Conservation (phyloP, 2,888 invertebrate species). For the Mayetiola destructor region DNA sequence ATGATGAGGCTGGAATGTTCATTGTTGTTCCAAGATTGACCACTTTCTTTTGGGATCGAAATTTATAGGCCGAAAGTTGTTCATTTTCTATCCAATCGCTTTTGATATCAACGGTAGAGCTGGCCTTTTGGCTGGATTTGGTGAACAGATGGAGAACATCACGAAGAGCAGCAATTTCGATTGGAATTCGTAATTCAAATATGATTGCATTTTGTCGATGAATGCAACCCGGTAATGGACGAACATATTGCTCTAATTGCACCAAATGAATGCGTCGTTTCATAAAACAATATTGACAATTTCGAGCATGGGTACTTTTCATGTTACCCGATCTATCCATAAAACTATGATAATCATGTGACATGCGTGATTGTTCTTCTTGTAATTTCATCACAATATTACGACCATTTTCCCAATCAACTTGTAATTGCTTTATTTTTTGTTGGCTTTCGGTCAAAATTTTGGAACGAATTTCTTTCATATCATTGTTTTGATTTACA, state of each 20-base stretch:
- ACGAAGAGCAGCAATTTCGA: not conserved
- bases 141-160: not conserved
- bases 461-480: not conserved
- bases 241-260: not conserved
- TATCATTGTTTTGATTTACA: not conserved
- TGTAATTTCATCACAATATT: not conserved
- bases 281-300: not conserved
- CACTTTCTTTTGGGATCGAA: not conserved
- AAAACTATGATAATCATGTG: not conserved
- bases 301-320: not conserved
- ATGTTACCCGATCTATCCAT: not conserved
- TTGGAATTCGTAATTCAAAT: not conserved
- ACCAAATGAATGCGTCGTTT: not conserved
- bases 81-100: not conserved
- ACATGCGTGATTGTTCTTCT: not conserved
- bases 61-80: not conserved
- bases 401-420: not conserved
- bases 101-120: not conserved
- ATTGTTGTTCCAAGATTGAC: not conserved
- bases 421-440: not conserved
- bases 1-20: not conserved
- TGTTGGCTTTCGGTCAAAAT: not conserved
- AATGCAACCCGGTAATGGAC: not conserved
- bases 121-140: not conserved
- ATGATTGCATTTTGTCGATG: not conserved